These are phyloP conservation scores for Oscheius sp. DNA, from an alignment of 2,888 invertebrate genomes.

Conservation along the genomic window DNA sequence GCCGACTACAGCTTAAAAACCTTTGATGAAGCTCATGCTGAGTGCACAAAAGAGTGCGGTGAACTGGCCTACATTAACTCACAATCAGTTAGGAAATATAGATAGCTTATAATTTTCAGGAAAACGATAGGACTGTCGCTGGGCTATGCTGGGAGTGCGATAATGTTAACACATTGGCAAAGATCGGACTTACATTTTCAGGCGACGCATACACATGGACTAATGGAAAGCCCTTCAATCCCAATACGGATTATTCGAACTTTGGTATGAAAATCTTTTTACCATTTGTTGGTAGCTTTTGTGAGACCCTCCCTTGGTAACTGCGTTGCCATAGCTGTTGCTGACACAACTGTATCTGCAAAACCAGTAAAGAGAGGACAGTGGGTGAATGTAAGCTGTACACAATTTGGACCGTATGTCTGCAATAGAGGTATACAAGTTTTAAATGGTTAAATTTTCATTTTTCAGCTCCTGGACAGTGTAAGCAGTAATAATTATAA, in stretches of 20 bases:
- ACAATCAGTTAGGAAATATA: neutral
- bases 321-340: constrained; percentile 21
- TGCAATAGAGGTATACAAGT: constrained; percentile 3
- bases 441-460: neutral
- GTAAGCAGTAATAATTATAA: neutral
- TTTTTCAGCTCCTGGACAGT: constrained; percentile 22
- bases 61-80: constrained; percentile 19
- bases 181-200: constrained; percentile 13
- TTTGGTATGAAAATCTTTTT: constrained; percentile 7
- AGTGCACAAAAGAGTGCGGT: constrained; percentile 10
- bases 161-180: constrained; percentile 4
- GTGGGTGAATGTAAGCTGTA: constrained; percentile 20
- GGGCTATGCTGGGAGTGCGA: constrained; percentile 29
- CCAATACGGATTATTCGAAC: constrained; percentile 21
- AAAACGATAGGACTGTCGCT: constrained; percentile 17
- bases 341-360: constrained; percentile 17
- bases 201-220: constrained; percentile 20
- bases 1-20: constrained; percentile 1
- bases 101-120: neutral
- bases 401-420: constrained; percentile 17
- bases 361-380: constrained; percentile 12
- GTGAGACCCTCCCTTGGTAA: constrained; percentile 16
- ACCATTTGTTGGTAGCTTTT: neutral
- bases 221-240: constrained; percentile 28
- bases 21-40: neutral